These are phyloP conservation scores for Apamea monoglypha DNA, from an alignment of 2,888 invertebrate genomes.

Conservation along the genomic window DNA sequence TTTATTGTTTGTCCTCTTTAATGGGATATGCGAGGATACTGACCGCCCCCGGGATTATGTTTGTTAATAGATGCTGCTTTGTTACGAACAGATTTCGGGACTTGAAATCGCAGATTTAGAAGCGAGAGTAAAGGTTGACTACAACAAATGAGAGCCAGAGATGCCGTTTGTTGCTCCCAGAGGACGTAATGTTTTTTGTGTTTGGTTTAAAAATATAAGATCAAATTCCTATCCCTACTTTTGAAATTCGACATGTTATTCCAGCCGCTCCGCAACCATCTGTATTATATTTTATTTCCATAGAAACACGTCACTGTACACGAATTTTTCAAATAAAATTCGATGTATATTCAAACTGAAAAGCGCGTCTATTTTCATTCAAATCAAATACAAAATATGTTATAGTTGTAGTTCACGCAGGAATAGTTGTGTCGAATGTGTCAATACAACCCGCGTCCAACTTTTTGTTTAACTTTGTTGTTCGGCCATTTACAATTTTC, in stretches of 20 bases:
- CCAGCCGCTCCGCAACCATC: constrained; percentile 3
- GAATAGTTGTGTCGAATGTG: constrained; percentile 36
- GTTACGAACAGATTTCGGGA: constrained; percentile 52
- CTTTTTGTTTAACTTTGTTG: constrained; percentile 60
- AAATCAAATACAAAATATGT: constrained; percentile 56
- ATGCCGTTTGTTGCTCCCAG: constrained; percentile 8
- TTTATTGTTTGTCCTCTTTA: constrained; percentile 77
- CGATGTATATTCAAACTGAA: constrained; percentile 57
- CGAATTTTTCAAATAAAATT: constrained; percentile 50
- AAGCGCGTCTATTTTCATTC: constrained; percentile 55
- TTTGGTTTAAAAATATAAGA: constrained; percentile 19
- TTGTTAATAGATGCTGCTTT: constrained; percentile 68
- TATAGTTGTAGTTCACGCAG: constrained; percentile 22
- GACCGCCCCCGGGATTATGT: constrained; percentile 66
- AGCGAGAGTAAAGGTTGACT: constrained; percentile 37
- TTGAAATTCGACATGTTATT: constrained; percentile 16
- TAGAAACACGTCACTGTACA: constrained; percentile 31
- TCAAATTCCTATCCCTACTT: neutral
- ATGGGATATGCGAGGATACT: constrained; percentile 69
- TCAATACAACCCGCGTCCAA: constrained; percentile 48
- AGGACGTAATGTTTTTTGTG: neutral
- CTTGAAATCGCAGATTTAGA: constrained; percentile 49
- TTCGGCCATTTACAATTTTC: constrained; percentile 53
- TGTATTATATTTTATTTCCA: constrained; percentile 31
- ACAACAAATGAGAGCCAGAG: constrained; percentile 37